A percentile compares a stretch with the other conserved stretches of the same genome.
These are phyloP conservation scores for Cettia cetti DNA, from an alignment of 2,113 vertebrate genomes.

Conservation along the genomic window DNA sequence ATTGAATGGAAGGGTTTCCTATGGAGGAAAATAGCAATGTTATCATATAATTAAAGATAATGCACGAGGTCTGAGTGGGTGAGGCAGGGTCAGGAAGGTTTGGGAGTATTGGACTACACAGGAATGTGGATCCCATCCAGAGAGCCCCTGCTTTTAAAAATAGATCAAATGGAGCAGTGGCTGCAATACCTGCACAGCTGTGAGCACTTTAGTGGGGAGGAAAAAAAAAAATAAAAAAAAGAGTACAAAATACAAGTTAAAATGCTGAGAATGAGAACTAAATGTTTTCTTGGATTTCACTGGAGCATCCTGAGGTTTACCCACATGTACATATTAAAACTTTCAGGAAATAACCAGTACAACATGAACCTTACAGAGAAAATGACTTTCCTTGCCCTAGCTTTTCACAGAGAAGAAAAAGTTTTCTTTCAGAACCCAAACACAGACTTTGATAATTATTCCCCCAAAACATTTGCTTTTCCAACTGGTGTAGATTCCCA, in stretches of 20 bases:
- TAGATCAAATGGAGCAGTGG: slow-evolving; percentile 10
- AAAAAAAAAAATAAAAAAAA: neutral
- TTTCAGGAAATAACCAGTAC: neutral
- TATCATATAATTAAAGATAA: neutral
- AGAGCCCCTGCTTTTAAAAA: slow-evolving; percentile 22
- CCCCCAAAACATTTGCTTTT: neutral
- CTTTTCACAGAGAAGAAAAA: neutral
- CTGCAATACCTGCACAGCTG: neutral
- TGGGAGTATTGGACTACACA: neutral
- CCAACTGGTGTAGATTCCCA: neutral
- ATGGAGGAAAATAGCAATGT: neutral
- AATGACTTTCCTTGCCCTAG: neutral
- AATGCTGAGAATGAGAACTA: neutral
- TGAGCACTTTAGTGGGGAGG: fast-evolving
- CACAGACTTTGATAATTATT: neutral
- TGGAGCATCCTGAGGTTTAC: neutral
- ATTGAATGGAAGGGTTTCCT: neutral
- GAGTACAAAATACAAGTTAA: neutral
- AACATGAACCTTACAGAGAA: neutral
- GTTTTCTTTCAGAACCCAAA: neutral
- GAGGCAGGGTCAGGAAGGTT: slow-evolving; percentile 38
- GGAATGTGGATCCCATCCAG: slow-evolving; percentile 24
- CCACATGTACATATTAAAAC: neutral
- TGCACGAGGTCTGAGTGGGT: neutral
- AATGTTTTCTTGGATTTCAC: neutral